These are phyloP conservation scores for Perithous albicinctus DNA, from an alignment of 2,888 invertebrate species.

Conservation along the genomic window DNA sequence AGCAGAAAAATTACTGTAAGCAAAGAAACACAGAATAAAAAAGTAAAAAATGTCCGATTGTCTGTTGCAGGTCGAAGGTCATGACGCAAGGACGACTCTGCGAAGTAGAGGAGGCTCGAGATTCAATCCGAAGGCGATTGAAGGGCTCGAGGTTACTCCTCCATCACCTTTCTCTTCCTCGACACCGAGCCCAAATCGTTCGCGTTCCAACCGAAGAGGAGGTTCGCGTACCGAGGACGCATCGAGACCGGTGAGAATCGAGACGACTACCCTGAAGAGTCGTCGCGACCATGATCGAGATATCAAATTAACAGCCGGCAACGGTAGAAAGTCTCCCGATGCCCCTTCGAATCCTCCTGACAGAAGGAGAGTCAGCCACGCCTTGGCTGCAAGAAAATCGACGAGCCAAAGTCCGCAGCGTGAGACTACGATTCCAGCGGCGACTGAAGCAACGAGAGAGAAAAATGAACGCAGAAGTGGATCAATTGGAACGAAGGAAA, in stretches of 20 bases:
- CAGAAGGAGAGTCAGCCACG: constrained; percentile 24
- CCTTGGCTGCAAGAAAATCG: constrained; percentile 23
- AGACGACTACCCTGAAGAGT: constrained; percentile 54
- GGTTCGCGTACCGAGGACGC: constrained; percentile 48
- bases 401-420: constrained; percentile 14
- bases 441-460: neutral
- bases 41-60: constrained; percentile 38
- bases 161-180: constrained; percentile 62
- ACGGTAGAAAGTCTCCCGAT: constrained; percentile 37
- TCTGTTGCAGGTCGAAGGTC: constrained; percentile 74
- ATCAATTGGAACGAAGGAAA: constrained; percentile 15
- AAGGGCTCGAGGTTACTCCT: constrained; percentile 68
- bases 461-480: constrained; percentile 26
- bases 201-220: constrained; percentile 53
- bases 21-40: no score
- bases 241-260: constrained; percentile 53
- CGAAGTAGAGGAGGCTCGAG: constrained; percentile 75
- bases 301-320: constrained; percentile 35
- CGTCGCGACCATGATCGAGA: constrained; percentile 57
- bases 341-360: constrained; percentile 19
- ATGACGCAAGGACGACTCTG: constrained; percentile 68
- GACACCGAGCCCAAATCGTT: constrained; percentile 63
- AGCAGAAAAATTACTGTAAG: constrained; percentile 44
- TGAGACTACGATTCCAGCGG: neutral
- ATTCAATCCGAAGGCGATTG: constrained; percentile 73